Evolutionary conservation across 2,113 vertebrate genomes (phyloP).

Genomic region (Eidolon helvum): DNA sequence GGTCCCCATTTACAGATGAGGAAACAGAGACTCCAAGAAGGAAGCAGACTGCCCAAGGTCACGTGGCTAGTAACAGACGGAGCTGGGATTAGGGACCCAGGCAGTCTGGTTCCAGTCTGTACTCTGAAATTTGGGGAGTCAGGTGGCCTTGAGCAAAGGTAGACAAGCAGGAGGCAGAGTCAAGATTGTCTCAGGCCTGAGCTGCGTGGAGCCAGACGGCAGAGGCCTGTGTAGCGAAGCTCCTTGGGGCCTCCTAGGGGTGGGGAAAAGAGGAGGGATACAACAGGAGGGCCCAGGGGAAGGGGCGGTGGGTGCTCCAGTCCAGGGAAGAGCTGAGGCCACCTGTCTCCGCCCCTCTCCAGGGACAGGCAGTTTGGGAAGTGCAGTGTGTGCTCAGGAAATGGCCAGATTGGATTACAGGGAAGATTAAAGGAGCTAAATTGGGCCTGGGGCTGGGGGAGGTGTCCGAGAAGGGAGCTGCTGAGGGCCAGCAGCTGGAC

Average conservation of each 20-base stretch:
- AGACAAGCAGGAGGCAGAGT: background rate
- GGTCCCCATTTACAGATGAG: background rate
- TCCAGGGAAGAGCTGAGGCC: background rate
- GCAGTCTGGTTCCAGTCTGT: background rate
- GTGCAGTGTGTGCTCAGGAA: conserved; percentile 67
- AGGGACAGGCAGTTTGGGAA: conserved; percentile 58
- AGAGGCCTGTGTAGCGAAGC: background rate
- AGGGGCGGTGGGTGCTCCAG: background rate
- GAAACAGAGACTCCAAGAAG: background rate
- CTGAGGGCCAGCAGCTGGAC: background rate
- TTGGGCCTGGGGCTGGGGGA: conserved; percentile 62
- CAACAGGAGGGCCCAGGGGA: background rate
- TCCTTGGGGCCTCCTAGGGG: background rate
- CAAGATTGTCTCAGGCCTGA: background rate
- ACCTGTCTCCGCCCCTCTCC: background rate
- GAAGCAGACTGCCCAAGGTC: background rate
- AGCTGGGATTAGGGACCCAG: background rate
- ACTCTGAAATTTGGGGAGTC: background rate
- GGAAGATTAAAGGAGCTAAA: conserved; percentile 77
- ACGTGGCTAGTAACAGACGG: background rate
- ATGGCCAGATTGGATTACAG: conserved; percentile 62
- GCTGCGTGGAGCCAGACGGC: background rate
- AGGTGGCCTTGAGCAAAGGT: background rate
- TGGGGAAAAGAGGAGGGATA: background rate
- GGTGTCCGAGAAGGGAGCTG: background rate